Evolutionary conservation across 92 coral and sea anemone species (phyloP).

Genomic region (Bergia sp.): DNA sequence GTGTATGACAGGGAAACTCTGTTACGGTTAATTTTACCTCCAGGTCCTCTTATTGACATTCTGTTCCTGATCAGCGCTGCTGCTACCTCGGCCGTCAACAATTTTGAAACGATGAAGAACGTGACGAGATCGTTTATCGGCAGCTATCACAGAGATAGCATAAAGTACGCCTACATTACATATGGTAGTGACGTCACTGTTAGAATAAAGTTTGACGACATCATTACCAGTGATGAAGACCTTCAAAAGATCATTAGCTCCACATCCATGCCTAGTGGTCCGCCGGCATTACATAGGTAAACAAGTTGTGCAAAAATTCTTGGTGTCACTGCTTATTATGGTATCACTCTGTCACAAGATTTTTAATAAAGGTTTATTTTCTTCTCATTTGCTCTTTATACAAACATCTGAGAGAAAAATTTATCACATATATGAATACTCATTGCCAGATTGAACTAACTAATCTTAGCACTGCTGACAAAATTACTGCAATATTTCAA

Average conservation of each 20-base stretch:
- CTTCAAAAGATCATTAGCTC: background rate
- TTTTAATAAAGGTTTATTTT: too few species aligned
- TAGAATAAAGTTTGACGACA: background rate
- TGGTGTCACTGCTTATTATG: too few species aligned
- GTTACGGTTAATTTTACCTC: background rate
- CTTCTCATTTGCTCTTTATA: too few species aligned
- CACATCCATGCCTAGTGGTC: background rate
- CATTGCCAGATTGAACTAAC: too few species aligned
- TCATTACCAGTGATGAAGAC: slow-evolving; percentile 19
- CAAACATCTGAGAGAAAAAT: too few species aligned
- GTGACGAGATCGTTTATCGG: background rate
- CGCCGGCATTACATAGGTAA: slow-evolving; percentile 15
- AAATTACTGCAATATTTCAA: too few species aligned
- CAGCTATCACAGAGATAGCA: slow-evolving; percentile 10
- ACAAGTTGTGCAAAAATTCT: background rate
- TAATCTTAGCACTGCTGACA: too few species aligned
- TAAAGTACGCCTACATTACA: slow-evolving; percentile 9
- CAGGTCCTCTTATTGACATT: slow-evolving; percentile 32
- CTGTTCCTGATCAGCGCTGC: slow-evolving; percentile 5
- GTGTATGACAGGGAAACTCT: too few species aligned
- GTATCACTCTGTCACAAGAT: too few species aligned
- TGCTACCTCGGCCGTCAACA: background rate
- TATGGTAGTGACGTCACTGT: slow-evolving; percentile 12
- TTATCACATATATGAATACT: too few species aligned
- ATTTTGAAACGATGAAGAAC: slow-evolving; percentile 16